Conservation (phyloP, 2,113 vertebrate species). For the Podarcis raffonei region DNA sequence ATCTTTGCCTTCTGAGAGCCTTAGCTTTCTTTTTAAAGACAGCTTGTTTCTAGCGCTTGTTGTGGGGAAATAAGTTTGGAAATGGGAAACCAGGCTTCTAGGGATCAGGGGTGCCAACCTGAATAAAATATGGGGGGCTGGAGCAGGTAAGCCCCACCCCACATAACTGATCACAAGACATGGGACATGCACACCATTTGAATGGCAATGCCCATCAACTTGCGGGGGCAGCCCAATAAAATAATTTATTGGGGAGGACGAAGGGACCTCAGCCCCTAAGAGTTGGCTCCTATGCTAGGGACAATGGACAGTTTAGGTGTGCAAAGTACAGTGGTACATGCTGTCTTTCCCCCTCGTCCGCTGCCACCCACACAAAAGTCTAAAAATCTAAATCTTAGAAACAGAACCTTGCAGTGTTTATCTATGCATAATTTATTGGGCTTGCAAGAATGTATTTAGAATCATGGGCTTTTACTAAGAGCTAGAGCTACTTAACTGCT, state of each 20-base stretch:
- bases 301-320: not conserved
- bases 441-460: not conserved
- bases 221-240: no score
- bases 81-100: not conserved
- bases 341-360: not conserved
- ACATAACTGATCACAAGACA: no score
- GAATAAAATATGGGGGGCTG: no score
- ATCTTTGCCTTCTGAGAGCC: not conserved
- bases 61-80: not conserved
- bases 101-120: no score
- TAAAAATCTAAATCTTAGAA: not conserved
- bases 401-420: not conserved
- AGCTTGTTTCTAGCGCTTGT: not conserved
- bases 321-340: no score
- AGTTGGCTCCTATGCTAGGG: not conserved
- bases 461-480: not conserved
- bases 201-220: no score
- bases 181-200: no score
- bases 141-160: no score
- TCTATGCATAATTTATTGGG: not conserved
- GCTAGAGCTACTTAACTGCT: not conserved
- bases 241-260: no score
- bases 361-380: not conserved
- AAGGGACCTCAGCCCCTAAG: no score
- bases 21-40: not conserved